phyloP scores from a whole-genome alignment of 2,113 vertebrate genomes.

The Piaya cayana region DNA sequence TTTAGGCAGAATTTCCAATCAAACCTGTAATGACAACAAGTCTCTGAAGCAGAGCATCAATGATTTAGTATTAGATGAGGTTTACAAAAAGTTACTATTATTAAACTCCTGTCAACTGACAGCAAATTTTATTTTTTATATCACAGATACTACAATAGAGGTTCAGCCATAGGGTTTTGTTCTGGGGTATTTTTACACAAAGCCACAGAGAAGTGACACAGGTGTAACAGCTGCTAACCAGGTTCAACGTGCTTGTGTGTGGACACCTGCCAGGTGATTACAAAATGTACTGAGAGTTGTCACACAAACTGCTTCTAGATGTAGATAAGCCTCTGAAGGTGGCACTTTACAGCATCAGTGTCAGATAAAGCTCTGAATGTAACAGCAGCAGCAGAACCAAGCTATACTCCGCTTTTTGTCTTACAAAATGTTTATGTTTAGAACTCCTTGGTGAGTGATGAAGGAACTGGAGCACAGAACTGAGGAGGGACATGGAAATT shows the following conservation, averaged over 20 bases:
- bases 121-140: background rate
- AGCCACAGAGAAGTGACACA: background rate
- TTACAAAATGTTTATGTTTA: background rate
- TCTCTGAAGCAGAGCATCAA: background rate
- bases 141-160: background rate
- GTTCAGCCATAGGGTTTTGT: background rate
- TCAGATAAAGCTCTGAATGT: background rate
- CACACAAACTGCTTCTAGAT: background rate
- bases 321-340: background rate
- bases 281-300: background rate
- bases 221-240: background rate
- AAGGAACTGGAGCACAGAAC: background rate
- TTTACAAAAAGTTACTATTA: background rate
- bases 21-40: background rate
- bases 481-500: background rate
- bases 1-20: slow-evolving; percentile 4
- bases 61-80: background rate
- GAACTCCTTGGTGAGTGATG: background rate
- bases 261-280: background rate
- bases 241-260: background rate
- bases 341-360: background rate
- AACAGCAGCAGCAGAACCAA: background rate
- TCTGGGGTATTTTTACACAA: background rate
- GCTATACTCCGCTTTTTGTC: background rate
- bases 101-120: background rate